Evolutionary conservation across 2,888 invertebrate species (phyloP).

Genomic region (Drosophila monieri): DNA sequence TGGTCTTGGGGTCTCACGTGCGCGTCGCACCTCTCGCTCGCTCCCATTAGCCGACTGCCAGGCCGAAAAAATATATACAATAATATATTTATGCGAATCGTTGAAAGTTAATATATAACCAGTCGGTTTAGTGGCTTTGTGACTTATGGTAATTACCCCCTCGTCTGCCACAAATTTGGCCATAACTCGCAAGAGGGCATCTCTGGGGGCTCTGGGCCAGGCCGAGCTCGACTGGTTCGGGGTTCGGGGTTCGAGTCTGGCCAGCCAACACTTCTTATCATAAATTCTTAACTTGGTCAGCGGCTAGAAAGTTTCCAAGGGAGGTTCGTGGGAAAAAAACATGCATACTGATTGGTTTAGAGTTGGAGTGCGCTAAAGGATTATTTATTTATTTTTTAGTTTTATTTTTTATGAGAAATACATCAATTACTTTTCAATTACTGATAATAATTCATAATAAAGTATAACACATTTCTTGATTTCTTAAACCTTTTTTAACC

Average conservation of each 20-base stretch:
- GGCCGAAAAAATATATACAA: background rate
- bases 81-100: background rate
- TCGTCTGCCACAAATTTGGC: conserved; percentile 5
- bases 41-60: background rate
- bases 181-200: background rate
- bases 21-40: background rate
- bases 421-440: too few species aligned
- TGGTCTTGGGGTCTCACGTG: background rate
- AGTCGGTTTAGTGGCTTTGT: conserved; percentile 21
- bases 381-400: too few species aligned
- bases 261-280: background rate
- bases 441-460: too few species aligned
- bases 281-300: conserved; percentile 1
- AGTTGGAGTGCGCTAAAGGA: background rate
- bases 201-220: too few species aligned
- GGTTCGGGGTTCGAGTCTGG: too few species aligned
- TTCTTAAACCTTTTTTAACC: too few species aligned
- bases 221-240: too few species aligned
- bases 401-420: too few species aligned
- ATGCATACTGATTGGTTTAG: too few species aligned
- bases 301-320: background rate
- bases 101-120: conserved; percentile 27
- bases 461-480: too few species aligned
- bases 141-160: conserved; percentile 34
- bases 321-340: background rate